Conservation (phyloP, 2,797 vertebrate species). For the Arnoldichthys spilopterus region DNA sequence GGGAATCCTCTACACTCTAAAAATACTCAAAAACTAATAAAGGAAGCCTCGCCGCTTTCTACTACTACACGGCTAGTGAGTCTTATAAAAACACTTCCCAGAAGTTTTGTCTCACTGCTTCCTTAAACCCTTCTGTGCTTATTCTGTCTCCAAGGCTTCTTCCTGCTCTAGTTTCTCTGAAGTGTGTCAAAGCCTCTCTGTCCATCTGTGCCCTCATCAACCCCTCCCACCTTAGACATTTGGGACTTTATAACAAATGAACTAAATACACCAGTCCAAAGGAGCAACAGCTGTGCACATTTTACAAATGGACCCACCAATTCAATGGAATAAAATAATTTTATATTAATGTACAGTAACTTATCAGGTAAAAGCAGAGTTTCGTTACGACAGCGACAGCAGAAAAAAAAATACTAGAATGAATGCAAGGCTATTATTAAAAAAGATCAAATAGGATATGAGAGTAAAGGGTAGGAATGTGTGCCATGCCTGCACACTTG, state of each 20-base stretch:
- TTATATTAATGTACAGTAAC: background rate
- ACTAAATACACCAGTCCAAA: background rate
- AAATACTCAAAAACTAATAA: conserved; percentile 55
- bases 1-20: conserved; percentile 59
- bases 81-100: conserved; percentile 43
- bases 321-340: background rate
- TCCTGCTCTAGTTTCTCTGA: conserved; percentile 42
- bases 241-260: background rate
- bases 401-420: background rate
- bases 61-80: conserved; percentile 28
- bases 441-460: conserved; percentile 10
- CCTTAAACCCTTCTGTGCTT: conserved; percentile 17
- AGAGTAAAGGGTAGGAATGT: conserved; percentile 24
- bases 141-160: conserved; percentile 33
- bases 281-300: background rate
- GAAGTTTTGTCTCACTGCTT: conserved; percentile 32
- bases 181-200: conserved; percentile 27
- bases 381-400: background rate
- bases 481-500: conserved; percentile 23
- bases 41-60: conserved; percentile 29
- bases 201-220: conserved; percentile 10
- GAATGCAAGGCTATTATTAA: background rate
- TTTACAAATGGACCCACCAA: background rate
- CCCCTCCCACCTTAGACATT: background rate
- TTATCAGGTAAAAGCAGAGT: background rate